Conservation (phyloP, 2,797 vertebrate genomes). For the Semotilus atromaculatus region DNA sequence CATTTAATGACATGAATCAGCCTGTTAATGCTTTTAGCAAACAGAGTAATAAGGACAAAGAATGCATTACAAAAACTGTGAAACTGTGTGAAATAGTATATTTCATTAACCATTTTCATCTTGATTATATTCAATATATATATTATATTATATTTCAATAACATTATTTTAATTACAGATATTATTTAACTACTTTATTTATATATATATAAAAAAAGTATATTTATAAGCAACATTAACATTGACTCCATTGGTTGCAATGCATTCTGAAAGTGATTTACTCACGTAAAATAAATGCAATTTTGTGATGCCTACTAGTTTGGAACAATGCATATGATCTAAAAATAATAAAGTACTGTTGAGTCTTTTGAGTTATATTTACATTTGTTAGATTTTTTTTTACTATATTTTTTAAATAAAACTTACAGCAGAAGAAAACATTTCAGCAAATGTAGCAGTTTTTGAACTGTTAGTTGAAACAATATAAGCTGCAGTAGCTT, state of each 20-base stretch:
- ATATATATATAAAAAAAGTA: not conserved
- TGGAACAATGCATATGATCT: not conserved
- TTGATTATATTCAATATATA: no score
- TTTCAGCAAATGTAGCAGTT: not conserved
- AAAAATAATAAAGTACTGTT: not conserved
- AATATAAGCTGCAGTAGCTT: not conserved
- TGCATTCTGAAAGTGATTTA: not conserved
- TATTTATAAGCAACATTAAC: not conserved
- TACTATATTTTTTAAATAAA: not conserved
- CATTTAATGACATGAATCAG: not conserved
- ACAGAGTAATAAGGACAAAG: not conserved
- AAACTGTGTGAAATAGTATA: not conserved
- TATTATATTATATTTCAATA: not conserved
- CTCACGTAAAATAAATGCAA: not conserved
- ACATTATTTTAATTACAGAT: not conserved
- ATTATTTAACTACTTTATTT: not conserved
- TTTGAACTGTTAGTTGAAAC: not conserved
- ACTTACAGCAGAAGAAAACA: not conserved
- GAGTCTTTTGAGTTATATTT: not conserved
- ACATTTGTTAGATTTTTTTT: not conserved
- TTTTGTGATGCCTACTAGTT: not conserved
- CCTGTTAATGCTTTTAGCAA: not conserved
- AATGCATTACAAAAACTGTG: not conserved
- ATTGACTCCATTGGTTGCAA: not conserved
- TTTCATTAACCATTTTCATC: not conserved